These are phyloP conservation scores for Fistularia commersonii DNA, from an alignment of 2,797 vertebrate genomes.

Conservation along the genomic window DNA sequence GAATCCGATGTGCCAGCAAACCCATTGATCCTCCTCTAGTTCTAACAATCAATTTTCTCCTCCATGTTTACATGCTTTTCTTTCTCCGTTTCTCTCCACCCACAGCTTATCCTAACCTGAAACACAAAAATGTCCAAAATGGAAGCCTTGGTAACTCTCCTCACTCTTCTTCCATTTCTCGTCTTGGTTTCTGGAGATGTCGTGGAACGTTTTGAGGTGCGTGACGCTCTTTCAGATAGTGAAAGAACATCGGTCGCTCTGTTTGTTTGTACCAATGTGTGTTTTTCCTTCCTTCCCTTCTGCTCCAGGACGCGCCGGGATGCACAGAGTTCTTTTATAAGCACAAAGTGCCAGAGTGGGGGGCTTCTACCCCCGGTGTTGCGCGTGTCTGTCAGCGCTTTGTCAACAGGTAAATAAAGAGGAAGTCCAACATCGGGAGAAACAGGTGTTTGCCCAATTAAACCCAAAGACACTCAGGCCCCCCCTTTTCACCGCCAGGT, in stretches of 20 bases:
- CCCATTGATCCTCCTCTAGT: too few species aligned
- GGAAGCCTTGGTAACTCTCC: conserved; percentile 14
- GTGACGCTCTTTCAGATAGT: neutral
- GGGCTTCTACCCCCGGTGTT: conserved; percentile 29
- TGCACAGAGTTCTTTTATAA: conserved; percentile 70
- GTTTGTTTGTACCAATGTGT: neutral
- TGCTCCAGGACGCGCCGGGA: conserved; percentile 50
- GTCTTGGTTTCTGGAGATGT: conserved; percentile 47
- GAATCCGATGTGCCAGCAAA: too few species aligned
- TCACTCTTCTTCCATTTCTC: conserved; percentile 34
- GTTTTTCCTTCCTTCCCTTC: neutral
- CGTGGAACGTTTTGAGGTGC: conserved; percentile 60
- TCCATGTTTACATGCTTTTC: neutral
- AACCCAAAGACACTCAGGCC: neutral
- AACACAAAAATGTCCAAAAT: conserved; percentile 27
- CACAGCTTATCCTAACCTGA: neutral
- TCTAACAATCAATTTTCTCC: neutral
- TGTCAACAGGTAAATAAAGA: conserved; percentile 52
- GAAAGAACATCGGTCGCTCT: neutral
- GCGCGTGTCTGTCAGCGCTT: conserved; percentile 70
- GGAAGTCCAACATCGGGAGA: neutral
- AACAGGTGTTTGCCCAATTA: neutral
- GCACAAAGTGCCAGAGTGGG: conserved; percentile 63
- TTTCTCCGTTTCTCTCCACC: neutral
- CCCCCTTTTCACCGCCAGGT: conserved; percentile 41